Percentiles rank a stretch among this genome's conserved stretches.
Conservation (phyloP, 1,140 invertebrate genomes). For the Megalopta genalis region DNA sequence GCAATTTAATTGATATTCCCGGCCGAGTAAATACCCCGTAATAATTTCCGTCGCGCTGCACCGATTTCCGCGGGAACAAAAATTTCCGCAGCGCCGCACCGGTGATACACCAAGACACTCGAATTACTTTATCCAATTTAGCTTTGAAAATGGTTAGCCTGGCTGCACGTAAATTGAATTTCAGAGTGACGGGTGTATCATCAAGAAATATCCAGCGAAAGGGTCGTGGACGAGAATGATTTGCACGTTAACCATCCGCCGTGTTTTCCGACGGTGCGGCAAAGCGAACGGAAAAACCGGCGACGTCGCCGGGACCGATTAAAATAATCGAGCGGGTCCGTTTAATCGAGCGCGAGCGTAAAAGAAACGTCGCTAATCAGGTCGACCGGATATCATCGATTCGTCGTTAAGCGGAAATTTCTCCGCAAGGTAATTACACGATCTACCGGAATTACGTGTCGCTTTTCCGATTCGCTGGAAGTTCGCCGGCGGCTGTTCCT, state of each 20-base stretch:
- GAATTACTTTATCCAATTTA: too few relatives aligned
- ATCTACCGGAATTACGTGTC: conserved; percentile 48
- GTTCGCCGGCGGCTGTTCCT: conserved; percentile 38
- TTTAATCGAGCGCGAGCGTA: neutral
- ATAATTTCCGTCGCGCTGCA: neutral
- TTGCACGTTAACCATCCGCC: too few relatives aligned
- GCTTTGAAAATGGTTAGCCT: too few relatives aligned
- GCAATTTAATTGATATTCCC: conserved; percentile 27
- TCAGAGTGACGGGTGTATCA: too few relatives aligned
- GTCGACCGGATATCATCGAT: conserved; percentile 57
- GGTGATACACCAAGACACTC: too few relatives aligned
- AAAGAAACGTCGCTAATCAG: conserved; percentile 39
- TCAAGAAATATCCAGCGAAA: too few relatives aligned
- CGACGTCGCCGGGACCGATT: too few relatives aligned
- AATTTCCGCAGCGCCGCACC: too few relatives aligned
- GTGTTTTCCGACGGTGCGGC: too few relatives aligned
- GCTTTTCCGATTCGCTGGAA: conserved; percentile 51
- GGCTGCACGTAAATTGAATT: too few relatives aligned
- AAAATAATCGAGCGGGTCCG: neutral
- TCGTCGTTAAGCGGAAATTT: conserved; percentile 60
- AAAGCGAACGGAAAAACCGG: too few relatives aligned
- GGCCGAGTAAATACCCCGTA: conserved; percentile 1
- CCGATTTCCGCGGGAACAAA: neutral
- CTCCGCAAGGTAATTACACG: conserved; percentile 53
- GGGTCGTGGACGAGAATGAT: too few relatives aligned